Percentiles rank a stretch among this genome's conserved stretches.
Conservation (phyloP, 2,797 vertebrate genomes). For the Anguilla marmorata region DNA sequence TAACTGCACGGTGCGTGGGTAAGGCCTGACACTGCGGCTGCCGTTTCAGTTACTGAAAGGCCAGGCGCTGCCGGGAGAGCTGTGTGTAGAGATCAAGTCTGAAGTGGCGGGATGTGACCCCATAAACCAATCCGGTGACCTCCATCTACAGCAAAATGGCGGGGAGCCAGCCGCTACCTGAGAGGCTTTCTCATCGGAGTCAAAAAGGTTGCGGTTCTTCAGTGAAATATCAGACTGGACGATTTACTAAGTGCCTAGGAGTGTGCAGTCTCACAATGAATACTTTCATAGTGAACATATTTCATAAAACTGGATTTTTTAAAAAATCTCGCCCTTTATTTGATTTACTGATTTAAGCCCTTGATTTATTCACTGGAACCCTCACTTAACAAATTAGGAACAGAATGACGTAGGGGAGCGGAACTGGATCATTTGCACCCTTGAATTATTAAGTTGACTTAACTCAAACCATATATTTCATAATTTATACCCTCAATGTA, state of each 20-base stretch:
- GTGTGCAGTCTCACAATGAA: not conserved
- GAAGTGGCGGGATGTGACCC: not conserved
- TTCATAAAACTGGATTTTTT: not conserved
- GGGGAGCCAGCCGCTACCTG: not conserved
- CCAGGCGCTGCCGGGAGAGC: not conserved
- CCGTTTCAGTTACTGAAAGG: not conserved
- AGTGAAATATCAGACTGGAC: not conserved
- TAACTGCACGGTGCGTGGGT: not conserved
- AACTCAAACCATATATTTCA: not conserved
- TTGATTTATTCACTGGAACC: not conserved
- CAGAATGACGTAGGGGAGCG: not conserved
- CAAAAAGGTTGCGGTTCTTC: not conserved
- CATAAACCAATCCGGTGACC: not conserved
- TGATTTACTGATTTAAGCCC: constrained; percentile 8
- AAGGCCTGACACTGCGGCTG: not conserved
- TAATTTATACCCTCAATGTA: not conserved
- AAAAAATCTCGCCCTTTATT: not conserved
- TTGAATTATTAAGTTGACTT: not conserved
- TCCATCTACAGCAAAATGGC: not conserved
- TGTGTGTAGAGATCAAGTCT: not conserved
- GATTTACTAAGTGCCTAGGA: not conserved
- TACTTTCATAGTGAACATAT: not conserved
- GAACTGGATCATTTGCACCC: not conserved
- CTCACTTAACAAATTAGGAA: not conserved
- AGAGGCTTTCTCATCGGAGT: not conserved